A percentile compares a stretch with the other conserved stretches of the same genome.
Evolutionary conservation across 2,888 invertebrate species (phyloP).

Genomic region (Hypolimnas misippus): DNA sequence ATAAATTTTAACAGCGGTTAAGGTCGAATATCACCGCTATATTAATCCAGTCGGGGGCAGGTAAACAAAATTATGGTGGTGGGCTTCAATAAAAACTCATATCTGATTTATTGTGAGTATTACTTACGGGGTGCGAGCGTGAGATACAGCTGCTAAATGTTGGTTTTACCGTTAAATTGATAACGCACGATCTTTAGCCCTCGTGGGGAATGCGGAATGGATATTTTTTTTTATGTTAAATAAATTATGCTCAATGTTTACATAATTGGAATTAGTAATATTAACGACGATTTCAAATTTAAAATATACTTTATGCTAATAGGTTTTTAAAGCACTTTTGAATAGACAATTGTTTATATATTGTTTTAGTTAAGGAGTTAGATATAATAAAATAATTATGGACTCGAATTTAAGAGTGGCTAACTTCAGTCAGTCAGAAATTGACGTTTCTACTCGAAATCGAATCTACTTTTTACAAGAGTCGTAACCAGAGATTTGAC

Average conservation of each 20-base stretch:
- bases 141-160: conserved; percentile 42
- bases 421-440: too few species aligned
- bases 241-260: conserved; percentile 7
- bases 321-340: too few species aligned
- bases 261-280: not conserved
- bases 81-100: conserved; percentile 59
- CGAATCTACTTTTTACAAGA: too few species aligned
- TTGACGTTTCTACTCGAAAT: too few species aligned
- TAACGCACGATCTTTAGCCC: conserved; percentile 33
- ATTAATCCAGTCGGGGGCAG: conserved; percentile 39
- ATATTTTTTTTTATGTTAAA: conserved; percentile 10
- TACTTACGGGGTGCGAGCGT: conserved; percentile 45
- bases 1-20: conserved; percentile 34
- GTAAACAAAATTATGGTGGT: conserved; percentile 58
- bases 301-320: too few species aligned
- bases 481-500: too few species aligned
- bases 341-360: too few species aligned
- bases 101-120: conserved; percentile 64
- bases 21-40: conserved; percentile 28
- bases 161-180: conserved; percentile 38
- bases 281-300: too few species aligned
- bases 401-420: too few species aligned
- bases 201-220: conserved; percentile 19
- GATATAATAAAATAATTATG: too few species aligned
- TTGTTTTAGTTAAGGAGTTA: too few species aligned